Evolutionary conservation across 2,888 invertebrate genomes (phyloP).

Genomic region (Strigamia maritima): DNA sequence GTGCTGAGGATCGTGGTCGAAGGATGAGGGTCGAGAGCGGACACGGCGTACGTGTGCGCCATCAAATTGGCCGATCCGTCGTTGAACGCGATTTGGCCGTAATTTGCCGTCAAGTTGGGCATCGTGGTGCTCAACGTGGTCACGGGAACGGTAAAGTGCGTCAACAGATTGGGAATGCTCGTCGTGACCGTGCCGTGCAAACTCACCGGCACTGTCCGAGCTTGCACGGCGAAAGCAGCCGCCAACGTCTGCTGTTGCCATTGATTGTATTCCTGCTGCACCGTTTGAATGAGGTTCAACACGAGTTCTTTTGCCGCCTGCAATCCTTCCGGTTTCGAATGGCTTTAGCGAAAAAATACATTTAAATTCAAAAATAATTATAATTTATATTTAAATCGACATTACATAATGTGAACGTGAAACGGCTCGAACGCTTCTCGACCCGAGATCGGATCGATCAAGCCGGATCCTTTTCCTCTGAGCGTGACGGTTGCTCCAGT

Average conservation of each 20-base stretch:
- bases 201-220: constrained; percentile 37
- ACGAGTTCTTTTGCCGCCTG: constrained; percentile 69
- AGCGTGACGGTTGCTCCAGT: constrained; percentile 73
- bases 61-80: neutral
- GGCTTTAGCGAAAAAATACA: constrained; percentile 53
- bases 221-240: constrained; percentile 39
- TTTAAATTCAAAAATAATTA: neutral
- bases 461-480: constrained; percentile 66
- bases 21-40: neutral
- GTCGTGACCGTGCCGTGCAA: constrained; percentile 38
- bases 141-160: constrained; percentile 36
- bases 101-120: constrained; percentile 16
- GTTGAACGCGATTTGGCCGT: constrained; percentile 2
- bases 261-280: constrained; percentile 42
- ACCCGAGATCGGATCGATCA: constrained; percentile 59
- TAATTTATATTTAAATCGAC: neutral
- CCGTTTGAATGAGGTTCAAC: constrained; percentile 74
- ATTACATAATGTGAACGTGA: constrained; percentile 69
- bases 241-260: constrained; percentile 43
- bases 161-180: constrained; percentile 37
- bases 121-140: constrained; percentile 39
- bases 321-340: constrained; percentile 66
- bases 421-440: constrained; percentile 67
- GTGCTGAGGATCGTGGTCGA: constrained; percentile 6
- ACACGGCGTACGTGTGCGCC: constrained; percentile 14